Conservation (phyloP, 2,113 vertebrate species). For the Salvelinus alpinus region DNA sequence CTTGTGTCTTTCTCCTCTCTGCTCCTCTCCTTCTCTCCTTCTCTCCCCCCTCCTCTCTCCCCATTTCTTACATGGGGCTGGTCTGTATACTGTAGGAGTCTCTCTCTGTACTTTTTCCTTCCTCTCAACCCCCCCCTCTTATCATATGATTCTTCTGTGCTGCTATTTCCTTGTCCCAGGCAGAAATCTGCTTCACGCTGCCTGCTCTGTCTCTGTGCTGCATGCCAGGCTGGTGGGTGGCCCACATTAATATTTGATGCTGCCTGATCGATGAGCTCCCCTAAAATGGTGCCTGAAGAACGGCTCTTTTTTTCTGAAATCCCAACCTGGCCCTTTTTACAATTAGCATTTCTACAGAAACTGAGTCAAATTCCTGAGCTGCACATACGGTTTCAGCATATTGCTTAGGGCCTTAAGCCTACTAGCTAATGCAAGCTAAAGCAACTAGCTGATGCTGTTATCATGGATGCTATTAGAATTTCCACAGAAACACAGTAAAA, state of each 20-base stretch:
- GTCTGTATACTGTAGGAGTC: too few relatives aligned
- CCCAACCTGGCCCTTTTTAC: conserved; percentile 25
- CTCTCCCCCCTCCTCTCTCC: not conserved
- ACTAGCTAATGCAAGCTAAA: too few relatives aligned
- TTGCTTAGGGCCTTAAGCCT: too few relatives aligned
- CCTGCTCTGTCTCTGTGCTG: conserved; percentile 32
- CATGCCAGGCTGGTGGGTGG: conserved; percentile 53
- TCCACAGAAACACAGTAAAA: too few relatives aligned
- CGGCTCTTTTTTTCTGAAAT: conserved; percentile 28
- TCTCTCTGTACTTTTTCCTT: not conserved
- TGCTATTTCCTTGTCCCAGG: conserved; percentile 42
- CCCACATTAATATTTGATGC: conserved; percentile 67
- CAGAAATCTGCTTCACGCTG: not conserved
- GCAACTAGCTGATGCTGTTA: not conserved
- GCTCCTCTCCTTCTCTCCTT: conserved; percentile 16
- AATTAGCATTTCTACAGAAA: conserved; percentile 19
- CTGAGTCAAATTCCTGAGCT: not conserved
- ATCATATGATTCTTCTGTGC: not conserved
- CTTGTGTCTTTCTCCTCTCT: conserved; percentile 16
- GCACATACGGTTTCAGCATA: not conserved
- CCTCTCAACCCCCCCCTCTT: not conserved
- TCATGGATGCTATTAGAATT: not conserved
- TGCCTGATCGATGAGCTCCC: conserved; percentile 62
- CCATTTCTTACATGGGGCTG: not conserved
- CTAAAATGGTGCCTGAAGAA: conserved; percentile 62